Conservation (phyloP, 2,113 vertebrate genomes). For the Chaetops frenatus region DNA sequence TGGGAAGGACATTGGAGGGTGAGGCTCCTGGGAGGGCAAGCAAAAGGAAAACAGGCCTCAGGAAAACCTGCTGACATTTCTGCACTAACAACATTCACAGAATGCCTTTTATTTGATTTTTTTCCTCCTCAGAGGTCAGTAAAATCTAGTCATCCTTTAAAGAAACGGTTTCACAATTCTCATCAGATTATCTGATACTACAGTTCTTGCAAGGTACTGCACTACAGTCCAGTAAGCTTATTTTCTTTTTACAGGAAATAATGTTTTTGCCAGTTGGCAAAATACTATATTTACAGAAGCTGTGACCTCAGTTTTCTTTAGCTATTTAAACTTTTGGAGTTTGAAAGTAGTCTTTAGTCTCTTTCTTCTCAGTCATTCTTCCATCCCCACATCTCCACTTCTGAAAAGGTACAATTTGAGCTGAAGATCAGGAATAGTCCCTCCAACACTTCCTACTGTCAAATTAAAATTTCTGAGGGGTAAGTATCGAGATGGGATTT, state of each 20-base stretch:
- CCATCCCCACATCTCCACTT: neutral
- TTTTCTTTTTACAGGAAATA: neutral
- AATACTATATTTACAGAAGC: neutral
- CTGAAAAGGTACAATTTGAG: neutral
- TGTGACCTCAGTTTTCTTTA: neutral
- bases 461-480: neutral
- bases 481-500: neutral
- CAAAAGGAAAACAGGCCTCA: neutral
- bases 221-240: neutral
- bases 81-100: neutral
- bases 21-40: neutral
- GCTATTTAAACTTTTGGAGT: neutral
- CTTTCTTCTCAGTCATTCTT: neutral
- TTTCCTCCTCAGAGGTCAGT: neutral
- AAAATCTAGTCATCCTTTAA: neutral
- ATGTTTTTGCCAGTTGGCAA: neutral
- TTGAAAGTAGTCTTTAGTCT: neutral
- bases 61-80: neutral
- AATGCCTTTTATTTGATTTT: neutral
- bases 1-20: neutral
- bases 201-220: neutral
- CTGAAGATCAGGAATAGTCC: neutral
- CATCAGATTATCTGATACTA: neutral
- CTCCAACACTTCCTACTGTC: neutral
- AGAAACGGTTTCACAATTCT: neutral